Evolutionary conservation across 2,888 invertebrate genomes (phyloP), one percentile per base, ranked within the genome.

Genomic region (Furcula furcula): DNA sequence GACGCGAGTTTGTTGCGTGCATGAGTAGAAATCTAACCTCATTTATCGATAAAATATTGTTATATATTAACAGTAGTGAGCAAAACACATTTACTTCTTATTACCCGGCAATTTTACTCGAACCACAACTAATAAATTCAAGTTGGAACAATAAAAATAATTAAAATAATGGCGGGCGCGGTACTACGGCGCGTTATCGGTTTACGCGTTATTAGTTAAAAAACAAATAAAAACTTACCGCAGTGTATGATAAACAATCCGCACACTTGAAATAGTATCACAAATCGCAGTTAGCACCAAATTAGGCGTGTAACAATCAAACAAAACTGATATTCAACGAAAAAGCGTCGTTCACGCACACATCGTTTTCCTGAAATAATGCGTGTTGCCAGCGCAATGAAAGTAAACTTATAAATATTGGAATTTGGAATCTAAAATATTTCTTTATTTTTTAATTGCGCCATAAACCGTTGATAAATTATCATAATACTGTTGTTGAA

Each of bases 81-180:
- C n/a, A n/a, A 13, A 11, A 11, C 6, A 0, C 11, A 14, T 9
- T 14, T 14, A 23, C 16, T 14, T 0, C 18, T 22, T 6, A 18
- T 12, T 38, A 36, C 21, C 16, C 22, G 26, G 29, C 11, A 28
- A 28, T 7, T 40, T 36, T 29, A 16, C 0, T 7, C n/a, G 2
- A 14, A 25, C 4, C n/a, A 0, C 12, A 6, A 4, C 9, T 10
- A 11, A 31, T 21, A 22, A 34, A 42, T 22, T 46, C 22, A 47
- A 42, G 34, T 46, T 34, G 28, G 23, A 50, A 46, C 41, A 44
- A 36, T 52, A 55, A 61, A 66, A 66, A 65, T 51, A 60, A 64
- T 61, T 56, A 51, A 66, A 66, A 60, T 70, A 71, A 83, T 85
- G 83, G 85, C 84, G 82, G 84, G 84, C 81, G 73, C 81, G 73